Evolutionary conservation across 2,888 invertebrate species (phyloP), one percentile per base, ranked within the genome.

Genomic region (Baronia brevicornis): DNA sequence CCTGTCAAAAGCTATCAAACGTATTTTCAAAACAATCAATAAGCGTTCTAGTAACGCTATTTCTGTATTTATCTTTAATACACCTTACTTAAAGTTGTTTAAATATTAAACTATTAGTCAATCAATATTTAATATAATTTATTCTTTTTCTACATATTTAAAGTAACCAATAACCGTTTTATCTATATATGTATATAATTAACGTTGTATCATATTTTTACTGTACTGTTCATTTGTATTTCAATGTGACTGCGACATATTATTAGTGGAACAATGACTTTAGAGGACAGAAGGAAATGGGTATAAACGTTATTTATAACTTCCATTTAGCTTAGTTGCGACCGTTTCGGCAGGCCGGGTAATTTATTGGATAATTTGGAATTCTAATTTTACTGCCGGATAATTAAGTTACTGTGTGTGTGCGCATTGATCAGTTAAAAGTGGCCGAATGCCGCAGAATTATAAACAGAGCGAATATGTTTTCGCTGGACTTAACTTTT

Each of bases 231-330:
- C 15, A 20, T 25, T 26, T 10, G n/a, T n/a, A n/a, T n/a, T 31
- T 23, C 24, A 15, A 15, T 11, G 10, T 17, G 21, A 13, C 21
- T 9, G 6, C 10, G n/a, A n/a, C 26, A 15, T 26, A 23, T 23
- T 18, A 23, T 9, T 9, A 18, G n/a, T 28, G 23, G 14, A 33
- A 33, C 28, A 28, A 33, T 33, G 27, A 27, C 19, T 19, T 28
- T 18, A 23, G 27, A 18, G 23, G 28, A 33, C 23, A 28, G 28
- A 33, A 27, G 10, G 28, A 21, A 33, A 33, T 33, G 28, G 22
- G 11, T 28, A 23, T 35, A 12, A 29, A 35, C 12, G 35, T 35
- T 29, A 35, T 29, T 35, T 29, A 35, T 29, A 26, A 25, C 20
- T 8, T 15, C 25, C 29, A 29, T 34, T 34, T 26, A 25, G 25